Evolutionary conservation across 2,797 vertebrate genomes (phyloP).

Genomic region (Xenops minutus): DNA sequence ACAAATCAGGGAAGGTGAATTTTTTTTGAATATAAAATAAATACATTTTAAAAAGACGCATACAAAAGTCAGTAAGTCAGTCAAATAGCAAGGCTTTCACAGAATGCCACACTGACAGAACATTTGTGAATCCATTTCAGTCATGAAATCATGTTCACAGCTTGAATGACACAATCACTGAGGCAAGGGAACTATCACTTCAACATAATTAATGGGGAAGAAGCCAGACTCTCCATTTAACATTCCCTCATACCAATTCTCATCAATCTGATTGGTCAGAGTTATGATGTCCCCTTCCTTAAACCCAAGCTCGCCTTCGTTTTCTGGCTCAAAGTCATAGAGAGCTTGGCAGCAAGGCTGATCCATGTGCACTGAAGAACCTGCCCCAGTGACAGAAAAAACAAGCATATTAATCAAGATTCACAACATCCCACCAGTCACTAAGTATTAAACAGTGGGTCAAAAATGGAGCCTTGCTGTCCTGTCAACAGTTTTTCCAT

Average conservation of each 20-base stretch:
- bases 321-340: conserved; percentile 94
- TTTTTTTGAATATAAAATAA: conserved; percentile 79
- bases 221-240: conserved; percentile 90
- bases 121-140: conserved; percentile 64
- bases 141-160: conserved; percentile 57
- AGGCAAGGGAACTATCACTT: conserved; percentile 89
- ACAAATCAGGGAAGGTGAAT: conserved; percentile 60
- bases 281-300: conserved; percentile 95
- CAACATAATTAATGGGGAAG: conserved; percentile 97
- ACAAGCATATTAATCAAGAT: background rate
- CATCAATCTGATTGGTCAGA: conserved; percentile 94
- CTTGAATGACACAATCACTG: conserved; percentile 74
- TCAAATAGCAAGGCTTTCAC: conserved; percentile 75
- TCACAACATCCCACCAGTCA: background rate
- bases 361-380: conserved; percentile 80
- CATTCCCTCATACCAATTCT: conserved; percentile 98
- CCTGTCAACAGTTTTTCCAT: background rate
- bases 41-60: conserved; percentile 79
- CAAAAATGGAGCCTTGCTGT: background rate
- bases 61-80: conserved; percentile 78
- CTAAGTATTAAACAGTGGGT: background rate
- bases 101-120: conserved; percentile 71
- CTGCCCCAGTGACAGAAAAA: conserved; percentile 70
- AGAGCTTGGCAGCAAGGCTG: conserved; percentile 94
- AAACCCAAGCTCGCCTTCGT: conserved; percentile 93